Base-by-base conservation (phyloP, 2,888 invertebrate genomes). In the Encarsia formosa region DNA sequence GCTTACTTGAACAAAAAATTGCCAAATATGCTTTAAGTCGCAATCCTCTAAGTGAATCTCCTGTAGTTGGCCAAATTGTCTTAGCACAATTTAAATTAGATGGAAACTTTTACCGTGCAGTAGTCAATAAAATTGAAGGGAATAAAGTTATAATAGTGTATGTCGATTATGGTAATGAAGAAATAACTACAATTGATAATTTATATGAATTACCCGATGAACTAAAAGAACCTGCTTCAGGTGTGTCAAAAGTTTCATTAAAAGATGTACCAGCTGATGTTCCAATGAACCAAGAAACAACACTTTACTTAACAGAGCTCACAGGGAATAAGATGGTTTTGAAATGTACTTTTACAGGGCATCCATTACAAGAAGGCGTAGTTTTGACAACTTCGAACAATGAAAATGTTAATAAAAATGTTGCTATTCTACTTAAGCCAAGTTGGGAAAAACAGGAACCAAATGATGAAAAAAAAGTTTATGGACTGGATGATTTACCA, bases 111-210 rank as follows among this genome's bases (percentile, higher is more conserved):
- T 75, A 75, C 51, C 64, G 75, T 11, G 74, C 73, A 1, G 52
- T 69, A 26, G 67, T 74, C 0, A 61, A 56, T 3, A 60, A 62
- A 35, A 5, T 67, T 11, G 56, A 62, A 2, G 57, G 45, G 0
- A 32, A 54, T 0, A 42, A 59, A 0, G 56, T 61, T 26, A 57
- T 66, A 3, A 59, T 74, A 13, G 57, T 57, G 4, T 75, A 73
- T 24, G 40, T 70, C 9, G 75, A 75, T 57, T 75, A 63, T 53
- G 75, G 75, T 16, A 74, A 75, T 48, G 43, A 51, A 1, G 68
- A 69, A 22, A 16, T 55, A 4, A 61, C 63, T 0, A 41, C 49
- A 0, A 29, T 67, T 18, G 56, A 63, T 2, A 54, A 63, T 13
- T 49, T 74, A 1, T 61, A 58, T 45, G 18, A 53, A 3, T 57